Conservation (phyloP, 1,140 invertebrate species). For the Batillaria attramentaria region DNA sequence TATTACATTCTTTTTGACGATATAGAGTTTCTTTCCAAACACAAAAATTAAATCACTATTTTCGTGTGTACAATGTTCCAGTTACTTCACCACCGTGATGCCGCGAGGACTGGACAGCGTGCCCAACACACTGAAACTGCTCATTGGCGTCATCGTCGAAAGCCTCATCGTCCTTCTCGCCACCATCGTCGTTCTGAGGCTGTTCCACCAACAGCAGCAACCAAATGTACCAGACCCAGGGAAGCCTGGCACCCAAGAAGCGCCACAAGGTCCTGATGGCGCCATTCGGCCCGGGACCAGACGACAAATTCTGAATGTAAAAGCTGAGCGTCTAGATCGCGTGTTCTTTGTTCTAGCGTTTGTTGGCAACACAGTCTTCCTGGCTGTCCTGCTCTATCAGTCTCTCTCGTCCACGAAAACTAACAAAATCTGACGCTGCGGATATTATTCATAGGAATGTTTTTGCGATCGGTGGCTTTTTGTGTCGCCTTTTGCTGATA, state of each 20-base stretch:
- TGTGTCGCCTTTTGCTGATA: too few species aligned
- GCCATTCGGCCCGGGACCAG: background rate
- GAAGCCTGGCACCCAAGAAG: background rate
- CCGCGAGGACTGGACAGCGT: conserved; percentile 73
- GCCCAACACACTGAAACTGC: conserved; percentile 60
- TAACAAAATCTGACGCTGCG: too few species aligned
- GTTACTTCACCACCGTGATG: conserved; percentile 8
- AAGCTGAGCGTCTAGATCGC: background rate
- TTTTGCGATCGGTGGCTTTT: too few species aligned
- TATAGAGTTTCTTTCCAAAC: too few species aligned
- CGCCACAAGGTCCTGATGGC: background rate
- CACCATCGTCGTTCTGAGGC: conserved; percentile 13
- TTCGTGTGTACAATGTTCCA: conserved; percentile 41
- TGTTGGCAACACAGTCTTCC: background rate
- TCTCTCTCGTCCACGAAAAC: too few species aligned
- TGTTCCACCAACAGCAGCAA: background rate
- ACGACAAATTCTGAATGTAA: background rate
- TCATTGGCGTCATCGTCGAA: conserved; percentile 8
- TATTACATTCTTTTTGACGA: too few species aligned
- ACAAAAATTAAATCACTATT: too few species aligned
- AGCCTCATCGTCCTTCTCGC: conserved; percentile 6
- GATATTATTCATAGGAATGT: too few species aligned
- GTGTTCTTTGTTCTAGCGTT: background rate
- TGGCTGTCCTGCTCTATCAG: too few species aligned
- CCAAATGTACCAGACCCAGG: too few species aligned